Conservation (phyloP, 1,140 invertebrate species). For the Phthorimaea operculella region DNA sequence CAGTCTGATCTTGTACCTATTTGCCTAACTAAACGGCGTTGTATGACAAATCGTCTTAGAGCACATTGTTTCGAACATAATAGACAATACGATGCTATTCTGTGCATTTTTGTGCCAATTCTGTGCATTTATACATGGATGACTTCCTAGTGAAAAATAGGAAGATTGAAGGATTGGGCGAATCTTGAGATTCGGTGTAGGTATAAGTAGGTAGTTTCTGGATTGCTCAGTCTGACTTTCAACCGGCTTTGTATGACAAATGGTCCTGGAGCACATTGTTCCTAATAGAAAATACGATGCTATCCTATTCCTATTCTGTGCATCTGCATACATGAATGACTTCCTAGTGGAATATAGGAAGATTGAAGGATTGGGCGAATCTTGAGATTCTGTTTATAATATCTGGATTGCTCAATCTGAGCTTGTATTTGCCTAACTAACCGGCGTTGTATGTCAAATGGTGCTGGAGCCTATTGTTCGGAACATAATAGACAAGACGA, state of each 20-base stretch:
- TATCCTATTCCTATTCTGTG: background rate
- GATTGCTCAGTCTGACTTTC: too few relatives aligned
- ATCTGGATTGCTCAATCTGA: too few relatives aligned
- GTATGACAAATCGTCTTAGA: background rate
- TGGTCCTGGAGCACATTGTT: background rate
- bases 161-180: too few relatives aligned
- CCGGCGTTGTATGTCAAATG: background rate
- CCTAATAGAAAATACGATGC: background rate
- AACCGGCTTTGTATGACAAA: background rate
- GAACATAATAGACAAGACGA: background rate
- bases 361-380: too few relatives aligned
- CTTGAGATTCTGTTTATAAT: too few relatives aligned
- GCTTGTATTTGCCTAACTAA: background rate
- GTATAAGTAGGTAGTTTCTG: too few relatives aligned
- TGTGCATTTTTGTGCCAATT: background rate
- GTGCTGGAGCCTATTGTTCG: background rate
- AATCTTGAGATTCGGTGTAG: too few relatives aligned
- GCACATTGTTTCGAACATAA: constrained; percentile 1
- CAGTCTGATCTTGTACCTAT: too few relatives aligned
- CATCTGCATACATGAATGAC: too few relatives aligned
- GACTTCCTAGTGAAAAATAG: too few relatives aligned
- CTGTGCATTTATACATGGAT: background rate
- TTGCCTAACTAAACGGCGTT: background rate
- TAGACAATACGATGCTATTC: background rate
- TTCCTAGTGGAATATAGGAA: too few relatives aligned